phyloP scores from a whole-genome alignment of 2,113 vertebrate genomes.

The Tragelaphus imberbis region DNA sequence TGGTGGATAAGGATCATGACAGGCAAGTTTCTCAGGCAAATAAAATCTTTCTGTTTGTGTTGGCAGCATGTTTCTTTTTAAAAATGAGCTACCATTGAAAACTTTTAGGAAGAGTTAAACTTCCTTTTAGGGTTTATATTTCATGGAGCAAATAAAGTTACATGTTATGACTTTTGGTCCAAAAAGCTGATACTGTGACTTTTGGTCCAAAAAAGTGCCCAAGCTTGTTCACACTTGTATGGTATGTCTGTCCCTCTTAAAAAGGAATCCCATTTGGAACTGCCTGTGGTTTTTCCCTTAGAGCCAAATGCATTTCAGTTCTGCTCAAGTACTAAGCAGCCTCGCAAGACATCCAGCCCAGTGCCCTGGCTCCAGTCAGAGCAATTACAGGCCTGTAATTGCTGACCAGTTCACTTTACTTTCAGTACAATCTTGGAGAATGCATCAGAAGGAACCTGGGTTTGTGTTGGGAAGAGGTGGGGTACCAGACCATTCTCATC shows the following conservation, averaged over 20 bases:
- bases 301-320: slow-evolving; percentile 25
- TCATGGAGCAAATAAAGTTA: slow-evolving; percentile 34
- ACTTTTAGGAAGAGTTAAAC: neutral
- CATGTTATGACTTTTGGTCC: slow-evolving; percentile 12
- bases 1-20: slow-evolving; percentile 99
- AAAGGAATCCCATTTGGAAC: neutral
- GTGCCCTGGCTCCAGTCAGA: neutral
- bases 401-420: neutral
- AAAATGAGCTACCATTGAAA: neutral
- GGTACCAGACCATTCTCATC: neutral
- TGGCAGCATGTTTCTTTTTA: neutral
- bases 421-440: neutral
- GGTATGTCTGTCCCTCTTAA: neutral
- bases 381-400: neutral
- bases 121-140: slow-evolving; percentile 37
- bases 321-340: neutral
- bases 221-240: slow-evolving; percentile 41
- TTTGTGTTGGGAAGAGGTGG: neutral
- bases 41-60: slow-evolving; percentile 1
- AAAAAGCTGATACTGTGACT: slow-evolving; percentile 20
- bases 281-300: slow-evolving; percentile 3
- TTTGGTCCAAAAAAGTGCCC: slow-evolving; percentile 31
- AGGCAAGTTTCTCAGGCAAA: slow-evolving; percentile 82
- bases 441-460: neutral
- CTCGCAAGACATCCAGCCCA: neutral